Evolutionary conservation across 1,140 invertebrate species (phyloP).

Genomic region (Drosophila kanapiae): DNA sequence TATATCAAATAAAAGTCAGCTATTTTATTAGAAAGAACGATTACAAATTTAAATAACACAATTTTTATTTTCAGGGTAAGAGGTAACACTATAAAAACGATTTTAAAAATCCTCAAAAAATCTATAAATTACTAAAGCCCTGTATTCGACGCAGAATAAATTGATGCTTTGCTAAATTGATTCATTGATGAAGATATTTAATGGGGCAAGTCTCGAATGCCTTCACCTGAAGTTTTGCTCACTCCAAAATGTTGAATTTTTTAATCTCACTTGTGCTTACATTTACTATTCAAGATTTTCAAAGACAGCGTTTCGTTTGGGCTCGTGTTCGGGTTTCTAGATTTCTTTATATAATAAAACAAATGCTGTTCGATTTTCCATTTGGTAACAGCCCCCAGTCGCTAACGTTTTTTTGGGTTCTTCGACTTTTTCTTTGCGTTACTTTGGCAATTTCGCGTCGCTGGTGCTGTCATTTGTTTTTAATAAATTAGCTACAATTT

Average conservation of each 20-base stretch:
- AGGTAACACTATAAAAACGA: too few relatives aligned
- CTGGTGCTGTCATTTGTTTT: slow-evolving; percentile 58
- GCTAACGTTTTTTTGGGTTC: slow-evolving; percentile 12
- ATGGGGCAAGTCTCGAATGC: background rate
- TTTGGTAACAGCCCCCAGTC: slow-evolving; percentile 14
- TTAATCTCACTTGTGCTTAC: background rate
- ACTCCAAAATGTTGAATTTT: background rate
- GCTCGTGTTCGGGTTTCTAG: slow-evolving; percentile 10
- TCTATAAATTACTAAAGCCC: too few relatives aligned
- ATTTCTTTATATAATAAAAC: slow-evolving; percentile 24
- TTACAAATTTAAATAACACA: too few relatives aligned
- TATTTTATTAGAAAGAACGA: too few relatives aligned
- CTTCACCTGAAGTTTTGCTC: background rate
- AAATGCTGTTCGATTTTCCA: slow-evolving; percentile 33
- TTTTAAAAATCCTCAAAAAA: too few relatives aligned
- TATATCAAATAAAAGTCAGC: too few relatives aligned
- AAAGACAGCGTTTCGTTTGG: background rate
- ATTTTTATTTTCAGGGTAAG: too few relatives aligned
- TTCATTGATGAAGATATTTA: too few relatives aligned
- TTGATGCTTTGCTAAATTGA: too few relatives aligned
- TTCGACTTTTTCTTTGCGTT: slow-evolving; percentile 36
- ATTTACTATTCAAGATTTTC: background rate
- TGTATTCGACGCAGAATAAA: too few relatives aligned
- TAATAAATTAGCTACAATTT: slow-evolving; percentile 67
- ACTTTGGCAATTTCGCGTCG: slow-evolving; percentile 60